Evolutionary conservation across 1,140 invertebrate genomes (phyloP), one percentile per base, ranked within the genome.

Genomic region (Euwallacea fornicatus): DNA sequence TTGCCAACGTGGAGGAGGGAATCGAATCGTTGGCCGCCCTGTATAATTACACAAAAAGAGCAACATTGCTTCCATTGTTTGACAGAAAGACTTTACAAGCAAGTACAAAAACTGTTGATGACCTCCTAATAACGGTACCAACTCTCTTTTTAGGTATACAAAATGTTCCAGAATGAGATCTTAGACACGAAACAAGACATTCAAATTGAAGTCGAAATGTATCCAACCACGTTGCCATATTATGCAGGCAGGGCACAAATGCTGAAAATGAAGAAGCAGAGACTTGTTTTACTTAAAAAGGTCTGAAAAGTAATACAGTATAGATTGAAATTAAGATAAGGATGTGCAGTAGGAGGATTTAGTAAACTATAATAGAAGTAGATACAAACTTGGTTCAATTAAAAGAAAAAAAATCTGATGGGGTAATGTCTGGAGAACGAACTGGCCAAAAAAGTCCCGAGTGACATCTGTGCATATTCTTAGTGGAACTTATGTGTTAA

Each of bases 161-260:
- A 86, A 21, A 86, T 93, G 80, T 93, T 95, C 76, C 86, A 86
- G 66, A 84, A 89, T n/a, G 91, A 94, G 76, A 88, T 95, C 42
- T 88, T 91, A 69, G 84, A 85, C 4, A 87, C 88, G 0, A 91
- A 93, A 76, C 87, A 89, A 66, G 88, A 91, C 64, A 82, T 94
- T 66, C 82, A 91, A 2, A 78, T 85, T 21, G 87, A 88, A 59
- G 84, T 85, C 1, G 83, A 88, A 42, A 81, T 86, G 42, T 85
- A 89, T 61, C 85, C 89, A 0, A 84, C 87, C 0, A 85, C 86
- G 15, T 83, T 91, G 72, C 90, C 93, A 0, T 86, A 87, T 21
- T 91, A 86, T 78, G 85, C 90, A 0, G 93, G 93, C 0, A 83
- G 87, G 73, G 91, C 88, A 0, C 82, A 88, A 53, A 87, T 89